Conservation (phyloP, 2,797 vertebrate species). For the Myripristis murdjan region DNA sequence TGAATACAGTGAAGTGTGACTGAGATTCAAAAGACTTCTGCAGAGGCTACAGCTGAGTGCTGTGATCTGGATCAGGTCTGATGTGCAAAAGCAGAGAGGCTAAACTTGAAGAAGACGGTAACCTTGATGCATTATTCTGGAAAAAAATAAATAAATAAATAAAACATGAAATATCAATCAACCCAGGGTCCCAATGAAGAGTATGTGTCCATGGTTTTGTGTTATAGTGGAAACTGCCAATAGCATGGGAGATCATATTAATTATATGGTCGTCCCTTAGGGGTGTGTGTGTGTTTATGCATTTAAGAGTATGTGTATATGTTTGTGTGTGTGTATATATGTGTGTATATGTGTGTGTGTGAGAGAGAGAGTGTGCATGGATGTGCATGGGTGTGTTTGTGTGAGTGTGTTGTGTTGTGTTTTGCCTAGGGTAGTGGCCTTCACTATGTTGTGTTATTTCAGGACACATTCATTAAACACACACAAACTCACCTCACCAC, state of each 20-base stretch:
- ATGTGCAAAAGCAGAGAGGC: constrained; percentile 30
- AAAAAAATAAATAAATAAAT: too few relatives aligned
- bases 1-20: neutral
- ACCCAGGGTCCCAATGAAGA: constrained; percentile 45
- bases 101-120: constrained; percentile 38
- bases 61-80: constrained; percentile 25
- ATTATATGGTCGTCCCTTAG: constrained; percentile 38
- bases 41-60: neutral
- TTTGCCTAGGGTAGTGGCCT: constrained; percentile 54
- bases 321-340: constrained; percentile 49
- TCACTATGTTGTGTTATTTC: constrained; percentile 58
- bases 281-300: constrained; percentile 41
- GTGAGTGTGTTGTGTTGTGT: constrained; percentile 52
- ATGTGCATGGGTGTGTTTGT: neutral
- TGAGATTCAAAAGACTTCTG: neutral
- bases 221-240: constrained; percentile 54
- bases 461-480: constrained; percentile 49
- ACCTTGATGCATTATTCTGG: constrained; percentile 61
- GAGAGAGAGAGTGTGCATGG: too few relatives aligned
- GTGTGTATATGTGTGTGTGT: constrained; percentile 12
- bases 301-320: too few relatives aligned
- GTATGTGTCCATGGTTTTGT: constrained; percentile 59
- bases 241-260: constrained; percentile 51
- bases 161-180: constrained; percentile 51
- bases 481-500: too few relatives aligned